Conservation (phyloP, 2,797 vertebrate species). For the Champsocephalus gunnari region DNA sequence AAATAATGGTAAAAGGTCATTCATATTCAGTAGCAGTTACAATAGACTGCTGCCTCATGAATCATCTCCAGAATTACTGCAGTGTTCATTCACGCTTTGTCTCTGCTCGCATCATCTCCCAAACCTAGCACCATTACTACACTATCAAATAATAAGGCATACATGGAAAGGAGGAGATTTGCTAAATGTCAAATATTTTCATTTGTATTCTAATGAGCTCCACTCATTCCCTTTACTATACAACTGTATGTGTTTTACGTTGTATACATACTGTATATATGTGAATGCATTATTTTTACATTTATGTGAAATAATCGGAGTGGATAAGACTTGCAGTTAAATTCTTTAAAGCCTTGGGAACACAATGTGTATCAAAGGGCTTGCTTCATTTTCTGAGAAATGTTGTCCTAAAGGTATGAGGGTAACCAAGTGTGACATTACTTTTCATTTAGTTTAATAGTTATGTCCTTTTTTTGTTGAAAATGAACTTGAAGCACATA, state of each 20-base stretch:
- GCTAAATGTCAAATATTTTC: background rate
- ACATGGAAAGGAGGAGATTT: background rate
- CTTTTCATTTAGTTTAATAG: slow-evolving; percentile 6
- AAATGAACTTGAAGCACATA: slow-evolving; percentile 1
- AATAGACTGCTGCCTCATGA: background rate
- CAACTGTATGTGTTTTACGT: background rate
- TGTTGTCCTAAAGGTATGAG: slow-evolving; percentile 11
- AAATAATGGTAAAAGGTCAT: slow-evolving; percentile 5
- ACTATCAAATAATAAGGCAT: background rate
- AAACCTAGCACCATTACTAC: background rate
- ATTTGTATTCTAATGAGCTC: background rate
- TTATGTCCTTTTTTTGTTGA: background rate
- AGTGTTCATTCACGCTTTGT: background rate
- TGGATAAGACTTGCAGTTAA: background rate
- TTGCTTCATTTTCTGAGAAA: background rate
- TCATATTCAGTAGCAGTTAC: background rate
- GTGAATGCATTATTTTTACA: background rate
- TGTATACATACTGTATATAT: background rate
- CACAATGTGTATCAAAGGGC: background rate
- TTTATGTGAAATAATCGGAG: background rate
- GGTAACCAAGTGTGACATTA: slow-evolving; percentile 7
- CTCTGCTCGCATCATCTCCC: background rate
- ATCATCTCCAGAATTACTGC: background rate
- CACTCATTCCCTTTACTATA: background rate
- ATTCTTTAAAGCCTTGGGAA: background rate